Evolutionary conservation across 1,140 invertebrate genomes (phyloP).

Genomic region (Probaryconus sp.): DNA sequence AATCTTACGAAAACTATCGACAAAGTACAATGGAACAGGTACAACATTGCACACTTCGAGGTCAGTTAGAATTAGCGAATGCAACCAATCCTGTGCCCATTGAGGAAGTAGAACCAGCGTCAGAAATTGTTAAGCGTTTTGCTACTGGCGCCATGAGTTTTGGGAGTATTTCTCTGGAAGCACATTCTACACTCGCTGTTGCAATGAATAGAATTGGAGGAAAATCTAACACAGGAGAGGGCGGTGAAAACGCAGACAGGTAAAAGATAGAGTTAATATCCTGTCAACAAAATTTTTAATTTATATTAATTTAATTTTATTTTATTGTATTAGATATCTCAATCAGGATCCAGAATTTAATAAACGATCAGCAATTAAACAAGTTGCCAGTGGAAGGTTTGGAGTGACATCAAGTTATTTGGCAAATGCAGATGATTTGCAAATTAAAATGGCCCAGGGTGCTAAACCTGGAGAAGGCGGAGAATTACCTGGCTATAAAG

Average conservation of each 20-base stretch:
- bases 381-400: conserved; percentile 98
- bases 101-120: conserved; percentile 93
- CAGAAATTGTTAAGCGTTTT: conserved; percentile 96
- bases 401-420: conserved; percentile 98
- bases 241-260: conserved; percentile 92
- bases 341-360: conserved; percentile 88
- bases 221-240: conserved; percentile 98
- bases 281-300: conserved; percentile 4
- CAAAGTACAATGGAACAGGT: conserved; percentile 93
- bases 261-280: conserved; percentile 77
- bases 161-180: conserved; percentile 95
- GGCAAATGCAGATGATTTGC: conserved; percentile 96
- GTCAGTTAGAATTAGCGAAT: conserved; percentile 92
- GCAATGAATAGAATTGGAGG: conserved; percentile 98
- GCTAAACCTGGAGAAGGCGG: conserved; percentile 98
- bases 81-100: conserved; percentile 88
- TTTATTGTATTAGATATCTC: conserved; percentile 67
- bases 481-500: conserved; percentile 92
- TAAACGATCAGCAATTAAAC: conserved; percentile 89
- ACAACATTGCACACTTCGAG: conserved; percentile 92
- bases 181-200: conserved; percentile 95
- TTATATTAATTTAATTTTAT: conserved; percentile 11
- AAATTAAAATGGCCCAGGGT: conserved; percentile 99
- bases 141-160: conserved; percentile 92
- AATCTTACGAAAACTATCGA: conserved; percentile 92